Evolutionary conservation across 1,140 invertebrate species (phyloP), one percentile per base, ranked within the genome.

Genomic region (Coenobita brevimanus): DNA sequence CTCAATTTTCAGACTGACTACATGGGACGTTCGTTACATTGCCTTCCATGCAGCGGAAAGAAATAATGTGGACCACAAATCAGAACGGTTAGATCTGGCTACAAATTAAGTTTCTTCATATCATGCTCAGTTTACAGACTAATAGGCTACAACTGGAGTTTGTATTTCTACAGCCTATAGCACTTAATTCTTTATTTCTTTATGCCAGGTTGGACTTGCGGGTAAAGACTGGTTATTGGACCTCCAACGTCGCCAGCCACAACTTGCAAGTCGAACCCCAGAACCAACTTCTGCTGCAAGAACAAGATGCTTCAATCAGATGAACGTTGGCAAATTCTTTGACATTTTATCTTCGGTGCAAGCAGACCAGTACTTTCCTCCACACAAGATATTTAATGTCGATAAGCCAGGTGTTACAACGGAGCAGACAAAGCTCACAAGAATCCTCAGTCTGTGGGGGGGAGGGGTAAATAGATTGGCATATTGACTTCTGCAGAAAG

Each of bases 371-470:
- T 71, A 46, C 60, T 89, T 83, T 79, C 76, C 62, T 46, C 43
- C 88, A 81, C 38, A 89, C 27, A 73, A 41, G 64, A 62, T 83
- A 30, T 85, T 89, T 46, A 90, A 89, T 80, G 71, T 89, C 24
- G 89, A 80, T 89, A 82, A 89, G 79, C 84, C 86, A 75, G 57
- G 78, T 33, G 50, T 90, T 81, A 82, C 73, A 73, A 89, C 64
- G 36, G 85, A 71, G 46, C 57, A n/a, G n/a, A n/a, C n/a, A n/a
- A n/a, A n/a, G n/a, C n/a, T n/a, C n/a, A n/a, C n/a, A n/a, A n/a
- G n/a, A n/a, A n/a, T n/a, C n/a, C n/a, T n/a, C n/a, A n/a, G n/a
- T n/a, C n/a, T n/a, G n/a, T n/a, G n/a, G n/a, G n/a, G n/a, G n/a
- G n/a, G n/a, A n/a, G n/a, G n/a, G n/a, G n/a, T n/a, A n/a, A n/a